phyloP scores from a whole-genome alignment of 2,797 vertebrate species.

The Allobates femoralis region DNA sequence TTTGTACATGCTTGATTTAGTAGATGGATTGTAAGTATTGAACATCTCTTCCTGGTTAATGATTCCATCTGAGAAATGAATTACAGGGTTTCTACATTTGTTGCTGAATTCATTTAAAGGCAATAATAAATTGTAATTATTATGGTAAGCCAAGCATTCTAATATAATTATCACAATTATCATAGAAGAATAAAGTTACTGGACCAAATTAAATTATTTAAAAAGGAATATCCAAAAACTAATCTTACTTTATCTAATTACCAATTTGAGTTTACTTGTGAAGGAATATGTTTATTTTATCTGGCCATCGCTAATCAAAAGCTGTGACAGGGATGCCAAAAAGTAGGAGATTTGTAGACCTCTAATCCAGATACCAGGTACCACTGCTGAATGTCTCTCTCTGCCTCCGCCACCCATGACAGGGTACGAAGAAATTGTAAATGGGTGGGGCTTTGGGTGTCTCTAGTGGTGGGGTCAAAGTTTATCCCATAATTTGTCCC shows the following conservation, averaged over 20 bases:
- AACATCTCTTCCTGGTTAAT: constrained; percentile 14
- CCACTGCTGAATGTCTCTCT: too few species aligned
- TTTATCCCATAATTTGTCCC: too few species aligned
- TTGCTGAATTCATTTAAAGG: neutral
- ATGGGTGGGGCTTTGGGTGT: too few species aligned
- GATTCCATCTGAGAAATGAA: constrained; percentile 24
- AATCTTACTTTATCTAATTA: neutral
- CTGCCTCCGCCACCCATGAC: too few species aligned
- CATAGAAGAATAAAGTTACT: constrained; percentile 9
- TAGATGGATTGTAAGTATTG: constrained; percentile 14
- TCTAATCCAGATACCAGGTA: too few species aligned
- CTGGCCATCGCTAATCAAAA: neutral
- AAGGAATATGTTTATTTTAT: neutral
- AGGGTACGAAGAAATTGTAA: too few species aligned
- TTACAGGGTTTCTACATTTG: neutral
- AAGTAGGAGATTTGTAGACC: too few species aligned
- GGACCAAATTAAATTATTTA: neutral
- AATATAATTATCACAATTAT: constrained; percentile 27
- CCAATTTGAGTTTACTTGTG: neutral
- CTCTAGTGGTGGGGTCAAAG: too few species aligned
- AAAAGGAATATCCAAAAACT: neutral
- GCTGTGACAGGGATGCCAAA: too few species aligned
- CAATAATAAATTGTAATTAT: constrained; percentile 33
- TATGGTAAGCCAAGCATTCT: constrained; percentile 16
- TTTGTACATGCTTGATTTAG: constrained; percentile 12